A percentile compares a stretch with the other conserved stretches of the same genome.
phyloP scores from a whole-genome alignment of 2,797 vertebrate genomes.

The Sebastes reedi region DNA sequence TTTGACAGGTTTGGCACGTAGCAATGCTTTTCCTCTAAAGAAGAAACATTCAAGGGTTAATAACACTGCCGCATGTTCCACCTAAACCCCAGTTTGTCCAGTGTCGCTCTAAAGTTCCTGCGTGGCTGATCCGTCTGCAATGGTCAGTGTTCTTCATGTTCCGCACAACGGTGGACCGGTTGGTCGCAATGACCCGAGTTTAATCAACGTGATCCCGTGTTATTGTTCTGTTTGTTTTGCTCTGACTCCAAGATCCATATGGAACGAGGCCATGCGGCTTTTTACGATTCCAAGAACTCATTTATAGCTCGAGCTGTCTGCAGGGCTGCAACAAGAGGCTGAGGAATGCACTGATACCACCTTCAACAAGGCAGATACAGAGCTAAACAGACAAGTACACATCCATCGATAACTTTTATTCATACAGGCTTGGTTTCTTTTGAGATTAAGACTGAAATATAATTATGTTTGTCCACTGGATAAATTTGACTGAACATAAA shows the following conservation, averaged over 20 bases:
- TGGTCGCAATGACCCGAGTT: constrained; percentile 25
- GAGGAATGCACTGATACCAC: neutral
- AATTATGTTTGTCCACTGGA: neutral
- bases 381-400: neutral
- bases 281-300: constrained; percentile 61
- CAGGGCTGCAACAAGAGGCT: constrained; percentile 42
- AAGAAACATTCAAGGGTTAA: constrained; percentile 12
- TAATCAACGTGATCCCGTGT: constrained; percentile 50
- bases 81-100: neutral
- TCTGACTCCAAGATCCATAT: constrained; percentile 56
- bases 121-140: neutral
- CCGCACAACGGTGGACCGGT: neutral
- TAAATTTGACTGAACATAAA: neutral
- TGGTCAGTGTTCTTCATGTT: constrained; percentile 1
- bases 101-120: neutral
- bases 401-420: neutral
- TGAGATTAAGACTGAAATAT: neutral
- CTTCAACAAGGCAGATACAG: neutral
- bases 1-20: constrained; percentile 29
- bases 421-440: neutral
- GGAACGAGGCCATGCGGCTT: constrained; percentile 27
- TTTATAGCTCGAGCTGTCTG: constrained; percentile 60
- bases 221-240: constrained; percentile 73
- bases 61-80: neutral
- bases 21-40: neutral